Conservation (phyloP, 2,888 invertebrate genomes). For the Mechanitis mazaeus region DNA sequence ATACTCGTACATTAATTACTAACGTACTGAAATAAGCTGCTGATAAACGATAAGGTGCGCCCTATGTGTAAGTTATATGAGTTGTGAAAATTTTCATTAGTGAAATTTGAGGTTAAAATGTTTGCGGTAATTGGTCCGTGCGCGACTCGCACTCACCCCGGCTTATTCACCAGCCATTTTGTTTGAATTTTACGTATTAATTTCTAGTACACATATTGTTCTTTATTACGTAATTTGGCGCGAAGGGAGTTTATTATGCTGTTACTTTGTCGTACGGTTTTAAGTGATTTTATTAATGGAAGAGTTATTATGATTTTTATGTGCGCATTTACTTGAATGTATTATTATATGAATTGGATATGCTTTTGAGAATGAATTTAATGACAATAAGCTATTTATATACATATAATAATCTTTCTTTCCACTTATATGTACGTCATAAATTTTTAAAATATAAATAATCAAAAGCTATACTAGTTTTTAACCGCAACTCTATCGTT, state of each 20-base stretch:
- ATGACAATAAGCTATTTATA: too few species aligned
- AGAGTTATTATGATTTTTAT: neutral
- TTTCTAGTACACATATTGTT: constrained; percentile 33
- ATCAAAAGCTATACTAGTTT: too few species aligned
- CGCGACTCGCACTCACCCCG: constrained; percentile 41
- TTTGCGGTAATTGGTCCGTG: constrained; percentile 71
- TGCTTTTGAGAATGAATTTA: too few species aligned
- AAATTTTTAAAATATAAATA: too few species aligned
- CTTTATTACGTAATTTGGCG: constrained; percentile 14
- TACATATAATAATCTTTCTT: too few species aligned
- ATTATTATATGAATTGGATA: too few species aligned
- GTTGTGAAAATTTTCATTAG: constrained; percentile 68
- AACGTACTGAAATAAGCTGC: constrained; percentile 53
- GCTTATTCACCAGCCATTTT: constrained; percentile 58
- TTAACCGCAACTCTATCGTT: too few species aligned
- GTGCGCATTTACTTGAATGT: neutral
- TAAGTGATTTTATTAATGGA: constrained; percentile 1
- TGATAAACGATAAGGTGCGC: constrained; percentile 71
- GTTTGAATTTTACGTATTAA: constrained; percentile 54
- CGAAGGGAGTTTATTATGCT: constrained; percentile 14
- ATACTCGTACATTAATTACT: constrained; percentile 50
- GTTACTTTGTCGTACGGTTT: constrained; percentile 8
- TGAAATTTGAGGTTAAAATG: constrained; percentile 68
- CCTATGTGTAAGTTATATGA: constrained; percentile 40
- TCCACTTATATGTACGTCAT: too few species aligned